phyloP scores from a whole-genome alignment of 2,113 vertebrate genomes.

The Aviceda subcristata region DNA sequence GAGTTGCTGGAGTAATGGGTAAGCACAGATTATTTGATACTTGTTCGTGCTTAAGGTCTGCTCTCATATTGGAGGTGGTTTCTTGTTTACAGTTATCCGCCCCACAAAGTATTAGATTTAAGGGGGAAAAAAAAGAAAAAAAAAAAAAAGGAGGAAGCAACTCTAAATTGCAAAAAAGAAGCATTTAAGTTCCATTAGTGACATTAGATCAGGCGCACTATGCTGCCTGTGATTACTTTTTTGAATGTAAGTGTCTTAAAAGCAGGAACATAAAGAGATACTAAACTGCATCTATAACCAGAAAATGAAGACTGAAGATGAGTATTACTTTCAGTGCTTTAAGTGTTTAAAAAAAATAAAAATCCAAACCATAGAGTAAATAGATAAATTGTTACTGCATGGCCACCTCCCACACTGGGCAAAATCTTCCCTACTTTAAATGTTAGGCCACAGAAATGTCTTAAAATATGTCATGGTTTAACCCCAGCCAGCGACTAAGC shows the following conservation, averaged over 20 bases:
- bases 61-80: background rate
- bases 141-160: background rate
- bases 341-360: background rate
- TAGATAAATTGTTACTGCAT: background rate
- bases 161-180: background rate
- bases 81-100: background rate
- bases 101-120: background rate
- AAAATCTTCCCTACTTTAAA: background rate
- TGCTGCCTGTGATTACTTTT: background rate
- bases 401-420: background rate
- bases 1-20: background rate
- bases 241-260: constrained; percentile 15
- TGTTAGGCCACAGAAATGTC: background rate
- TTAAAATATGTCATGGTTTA: too few species aligned
- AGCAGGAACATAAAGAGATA: background rate
- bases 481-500: too few species aligned
- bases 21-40: background rate
- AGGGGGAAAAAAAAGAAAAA: too few species aligned
- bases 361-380: background rate
- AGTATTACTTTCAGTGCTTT: background rate
- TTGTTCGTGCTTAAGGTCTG: background rate
- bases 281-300: background rate
- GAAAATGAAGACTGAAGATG: background rate
- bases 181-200: background rate
- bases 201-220: background rate